Base-by-base conservation (phyloP, 2,888 invertebrate genomes). In the Xestia ashworthii region DNA sequence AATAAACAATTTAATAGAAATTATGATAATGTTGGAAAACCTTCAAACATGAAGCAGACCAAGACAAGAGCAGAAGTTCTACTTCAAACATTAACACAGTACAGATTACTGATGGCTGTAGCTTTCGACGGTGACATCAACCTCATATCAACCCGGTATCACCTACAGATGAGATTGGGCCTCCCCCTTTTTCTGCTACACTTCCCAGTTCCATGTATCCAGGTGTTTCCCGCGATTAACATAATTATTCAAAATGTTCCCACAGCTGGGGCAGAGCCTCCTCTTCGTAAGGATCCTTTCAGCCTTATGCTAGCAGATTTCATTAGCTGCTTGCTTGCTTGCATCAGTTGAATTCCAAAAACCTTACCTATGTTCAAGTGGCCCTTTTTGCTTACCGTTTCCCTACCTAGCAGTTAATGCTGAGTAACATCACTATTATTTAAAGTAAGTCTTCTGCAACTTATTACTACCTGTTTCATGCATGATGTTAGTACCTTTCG, bases 1-100 rank as follows among this genome's bases (percentile, higher is more conserved):
- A 74, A 74, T 72, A 83, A 87, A 84, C 83, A 87, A 46, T 75
- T 84, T 80, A 75, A 80, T 84, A 58, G 58, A 84, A 75, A 84
- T 75, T 75, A 80, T 80, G 48, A 73, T 84, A 73, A 75, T 80
- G 73, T 48, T 38, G 70, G 60, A 25, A 74, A 70, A 73, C 44
- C 38, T 70, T 38, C 12, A 14, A 41, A 44, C 22, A 25, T n/a
- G 38, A n/a, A 32, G 32, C 9, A 50, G 9, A 22, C 19, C 19
- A 46, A 11, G 22, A 46, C 6, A 46, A 11, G 25, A 46, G 3
- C n/a, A 79, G 67, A 53, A 71, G 66, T 66, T 14, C 14, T 19
- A 60, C 1, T 58, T 1, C 44, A 16, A 1, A n/a, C 32, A 32
- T 19, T n/a, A 25, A 38, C n/a, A 19, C 16, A 19, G 22, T 44